Conservation (phyloP, 2,888 invertebrate species). For the Plebejus argus region DNA sequence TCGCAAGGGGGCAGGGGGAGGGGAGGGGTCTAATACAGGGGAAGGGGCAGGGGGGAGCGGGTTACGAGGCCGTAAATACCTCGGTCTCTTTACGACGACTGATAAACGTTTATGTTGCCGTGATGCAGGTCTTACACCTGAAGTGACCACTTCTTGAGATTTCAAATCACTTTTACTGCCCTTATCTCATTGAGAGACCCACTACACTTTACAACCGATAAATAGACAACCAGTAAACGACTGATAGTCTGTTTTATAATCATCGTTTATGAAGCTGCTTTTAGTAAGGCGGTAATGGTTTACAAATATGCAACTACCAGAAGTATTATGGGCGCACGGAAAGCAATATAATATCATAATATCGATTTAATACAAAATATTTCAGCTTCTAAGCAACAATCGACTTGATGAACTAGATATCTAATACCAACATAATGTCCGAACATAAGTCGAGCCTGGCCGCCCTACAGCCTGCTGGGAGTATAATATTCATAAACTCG, state of each 20-base stretch:
- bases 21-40: neutral
- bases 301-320: neutral
- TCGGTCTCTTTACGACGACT: conserved; percentile 15
- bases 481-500: conserved; percentile 24
- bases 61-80: conserved; percentile 34
- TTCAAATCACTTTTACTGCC: conserved; percentile 31
- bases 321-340: no score
- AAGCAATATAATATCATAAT: neutral
- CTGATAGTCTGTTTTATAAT: neutral
- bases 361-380: neutral
- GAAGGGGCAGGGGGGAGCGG: conserved; percentile 2
- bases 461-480: neutral
- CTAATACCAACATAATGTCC: neutral
- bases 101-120: conserved; percentile 24
- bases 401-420: neutral
- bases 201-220: conserved; percentile 2
- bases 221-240: neutral
- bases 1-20: neutral
- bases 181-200: conserved; percentile 32
- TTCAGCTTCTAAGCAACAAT: neutral
- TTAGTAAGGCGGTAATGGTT: no score
- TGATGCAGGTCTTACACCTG: neutral
- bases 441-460: neutral
- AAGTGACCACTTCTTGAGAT: conserved; percentile 8
- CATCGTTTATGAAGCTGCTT: neutral